phyloP scores from a whole-genome alignment of 2,888 invertebrate genomes.

The Lasioglossum figueresi region DNA sequence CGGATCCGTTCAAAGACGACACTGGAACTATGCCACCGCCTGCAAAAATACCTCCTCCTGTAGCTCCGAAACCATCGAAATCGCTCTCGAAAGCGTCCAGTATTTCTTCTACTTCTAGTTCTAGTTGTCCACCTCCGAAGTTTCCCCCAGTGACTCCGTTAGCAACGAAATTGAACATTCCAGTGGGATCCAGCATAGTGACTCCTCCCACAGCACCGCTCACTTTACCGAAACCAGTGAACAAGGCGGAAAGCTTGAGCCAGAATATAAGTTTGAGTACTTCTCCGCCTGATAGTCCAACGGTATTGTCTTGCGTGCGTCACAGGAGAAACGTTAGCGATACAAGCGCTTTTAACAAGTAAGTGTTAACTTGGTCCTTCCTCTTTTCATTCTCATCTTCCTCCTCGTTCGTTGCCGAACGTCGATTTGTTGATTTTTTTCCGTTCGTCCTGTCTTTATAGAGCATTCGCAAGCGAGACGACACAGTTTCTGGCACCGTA shows the following conservation, averaged over 20 bases:
- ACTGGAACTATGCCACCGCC: slow-evolving; percentile 78
- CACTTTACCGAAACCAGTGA: slow-evolving; percentile 78
- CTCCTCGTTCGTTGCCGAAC: neutral
- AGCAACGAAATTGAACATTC: slow-evolving; percentile 72
- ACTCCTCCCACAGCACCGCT: slow-evolving; percentile 71
- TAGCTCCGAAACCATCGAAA: slow-evolving; percentile 80
- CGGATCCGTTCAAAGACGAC: slow-evolving; percentile 89
- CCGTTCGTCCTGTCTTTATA: slow-evolving; percentile 71
- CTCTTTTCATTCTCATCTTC: neutral
- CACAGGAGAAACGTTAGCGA: slow-evolving; percentile 94
- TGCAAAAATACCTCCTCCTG: slow-evolving; percentile 81
- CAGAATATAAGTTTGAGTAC: slow-evolving; percentile 81
- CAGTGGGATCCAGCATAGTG: slow-evolving; percentile 68
- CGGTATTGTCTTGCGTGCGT: slow-evolving; percentile 83
- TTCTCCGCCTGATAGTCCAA: slow-evolving; percentile 82
- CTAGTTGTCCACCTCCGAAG: slow-evolving; percentile 79
- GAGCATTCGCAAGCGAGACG: slow-evolving; percentile 90
- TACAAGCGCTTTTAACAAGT: slow-evolving; percentile 93
- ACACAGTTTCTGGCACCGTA: slow-evolving; percentile 90
- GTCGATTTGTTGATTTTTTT: neutral
- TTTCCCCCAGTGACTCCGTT: slow-evolving; percentile 71
- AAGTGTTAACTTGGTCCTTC: slow-evolving; percentile 74
- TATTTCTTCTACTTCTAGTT: slow-evolving; percentile 72
- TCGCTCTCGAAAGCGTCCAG: slow-evolving; percentile 76
- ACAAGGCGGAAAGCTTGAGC: slow-evolving; percentile 81